Base-by-base conservation (phyloP, 2,888 invertebrate genomes). In the Melipona beecheii region DNA sequence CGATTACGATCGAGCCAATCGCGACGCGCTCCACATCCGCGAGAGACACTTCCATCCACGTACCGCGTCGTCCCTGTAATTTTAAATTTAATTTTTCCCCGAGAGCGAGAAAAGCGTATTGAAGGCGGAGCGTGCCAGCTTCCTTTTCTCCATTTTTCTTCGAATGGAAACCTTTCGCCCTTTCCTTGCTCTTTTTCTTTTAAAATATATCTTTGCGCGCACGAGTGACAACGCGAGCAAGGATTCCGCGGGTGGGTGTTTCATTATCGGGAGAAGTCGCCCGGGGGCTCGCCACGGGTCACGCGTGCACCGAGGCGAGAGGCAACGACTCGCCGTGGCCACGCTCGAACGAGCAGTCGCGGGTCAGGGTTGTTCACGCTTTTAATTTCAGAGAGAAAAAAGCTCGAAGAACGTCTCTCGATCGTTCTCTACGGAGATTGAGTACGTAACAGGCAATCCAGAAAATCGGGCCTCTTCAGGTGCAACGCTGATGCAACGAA, bases 81-180 rank as follows among this genome's bases (percentile, higher is more conserved):
- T 78, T 78, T 64, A 75, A 82, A 84, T 84, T 82, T 72, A 82
- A 84, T 84, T 84, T 83, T 68, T 70, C 68, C 43, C 49, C 9
- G 43, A 43, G 43, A 5, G 21, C 60, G 66, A 50, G 66, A 43
- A 43, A 43, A 75, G 72, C 64, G 75, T 36, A 52, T 27, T 21
- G 71, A 62, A 75, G 49, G 36, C 31, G 43, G 43, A 21, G 68
- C 58, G 68, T 54, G 54, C 79, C 70, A 56, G n/a, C 49, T 76
- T 74, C 49, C 31, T 6, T 60, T n/a, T 27, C 0, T 17, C 4
- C 49, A 6, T 27, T 27, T 52, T 52, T 52, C 4, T 0, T 52
- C 15, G 56, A 6, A 6, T 27, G 24, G 17, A 36, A 66, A 56
- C 49, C 27, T 19, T 24, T 60, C 49, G 50, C 17, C 15, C 17